These are phyloP conservation scores for Notocelia uddmanniana DNA, from an alignment of 2,888 invertebrate genomes.

Conservation along the genomic window DNA sequence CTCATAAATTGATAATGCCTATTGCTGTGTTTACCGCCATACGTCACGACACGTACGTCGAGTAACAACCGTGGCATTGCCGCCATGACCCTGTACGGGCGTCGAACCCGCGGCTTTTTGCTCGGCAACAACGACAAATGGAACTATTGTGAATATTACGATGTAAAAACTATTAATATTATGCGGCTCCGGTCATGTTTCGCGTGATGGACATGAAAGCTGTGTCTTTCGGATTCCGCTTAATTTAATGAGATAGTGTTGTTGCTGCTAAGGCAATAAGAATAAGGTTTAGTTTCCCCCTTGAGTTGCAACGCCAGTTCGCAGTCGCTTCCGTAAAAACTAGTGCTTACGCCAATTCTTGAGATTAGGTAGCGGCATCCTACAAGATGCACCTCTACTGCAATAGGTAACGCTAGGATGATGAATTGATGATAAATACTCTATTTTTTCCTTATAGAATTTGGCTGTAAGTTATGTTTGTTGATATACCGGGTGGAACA, in stretches of 20 bases:
- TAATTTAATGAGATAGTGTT: not conserved
- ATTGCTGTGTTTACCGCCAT: not conserved
- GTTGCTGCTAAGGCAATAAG: no score
- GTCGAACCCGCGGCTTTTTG: slow-evolving; percentile 28
- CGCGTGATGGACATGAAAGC: not conserved
- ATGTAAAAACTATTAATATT: slow-evolving; percentile 1
- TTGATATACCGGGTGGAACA: no score
- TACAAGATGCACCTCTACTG: no score
- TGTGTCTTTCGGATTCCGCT: not conserved
- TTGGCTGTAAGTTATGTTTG: no score
- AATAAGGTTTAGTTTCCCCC: no score
- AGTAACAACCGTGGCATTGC: slow-evolving; percentile 25
- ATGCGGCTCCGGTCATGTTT: not conserved
- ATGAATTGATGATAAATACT: no score
- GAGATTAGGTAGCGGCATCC: no score
- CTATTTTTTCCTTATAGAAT: no score
- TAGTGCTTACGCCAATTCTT: no score
- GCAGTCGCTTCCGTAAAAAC: no score
- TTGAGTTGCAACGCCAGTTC: no score
- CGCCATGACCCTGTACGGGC: slow-evolving; percentile 22
- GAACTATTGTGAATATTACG: slow-evolving; percentile 21
- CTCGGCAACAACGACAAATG: slow-evolving; percentile 6
- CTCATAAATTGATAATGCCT: not conserved
- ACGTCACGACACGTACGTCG: not conserved
- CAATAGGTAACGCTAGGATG: no score